phyloP scores from a whole-genome alignment of 1,140 invertebrate genomes.

The Zaprionus davidi region DNA sequence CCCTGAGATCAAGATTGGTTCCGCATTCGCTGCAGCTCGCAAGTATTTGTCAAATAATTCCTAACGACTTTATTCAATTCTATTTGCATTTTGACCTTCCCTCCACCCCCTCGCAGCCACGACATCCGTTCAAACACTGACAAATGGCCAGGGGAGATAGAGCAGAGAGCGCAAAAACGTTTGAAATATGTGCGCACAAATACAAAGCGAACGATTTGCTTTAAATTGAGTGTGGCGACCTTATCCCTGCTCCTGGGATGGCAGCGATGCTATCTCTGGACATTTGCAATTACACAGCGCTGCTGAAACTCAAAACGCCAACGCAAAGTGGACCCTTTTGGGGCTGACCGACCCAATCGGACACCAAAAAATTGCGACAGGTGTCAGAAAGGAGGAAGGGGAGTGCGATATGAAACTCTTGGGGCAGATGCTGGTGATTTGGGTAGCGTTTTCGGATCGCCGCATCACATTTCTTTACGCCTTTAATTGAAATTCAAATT shows the following conservation, averaged over 20 bases:
- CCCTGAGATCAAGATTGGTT: not conserved
- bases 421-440: conserved; percentile 62
- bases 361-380: conserved; percentile 54
- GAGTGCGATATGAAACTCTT: not conserved
- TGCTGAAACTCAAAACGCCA: conserved; percentile 37
- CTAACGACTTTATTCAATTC: conserved; percentile 54
- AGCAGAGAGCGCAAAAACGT: conserved; percentile 47
- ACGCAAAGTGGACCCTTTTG: conserved; percentile 34
- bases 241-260: not conserved
- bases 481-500: conserved; percentile 71
- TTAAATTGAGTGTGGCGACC: conserved; percentile 11
- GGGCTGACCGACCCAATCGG: conserved; percentile 34
- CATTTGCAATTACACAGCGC: conserved; percentile 40
- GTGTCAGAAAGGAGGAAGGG: conserved; percentile 50
- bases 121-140: conserved; percentile 41
- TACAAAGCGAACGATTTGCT: conserved; percentile 51
- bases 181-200: conserved; percentile 62
- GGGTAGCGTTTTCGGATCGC: conserved; percentile 44
- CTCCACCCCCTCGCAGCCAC: not conserved
- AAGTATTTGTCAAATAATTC: conserved; percentile 49
- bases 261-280: conserved; percentile 11
- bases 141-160: conserved; percentile 46
- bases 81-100: conserved; percentile 40
- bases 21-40: conserved; percentile 36
- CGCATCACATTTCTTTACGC: conserved; percentile 30